A percentile compares a stretch with the other conserved stretches of the same genome.
phyloP scores from a whole-genome alignment of 2,797 vertebrate species.

The Poliocrania exsul region DNA sequence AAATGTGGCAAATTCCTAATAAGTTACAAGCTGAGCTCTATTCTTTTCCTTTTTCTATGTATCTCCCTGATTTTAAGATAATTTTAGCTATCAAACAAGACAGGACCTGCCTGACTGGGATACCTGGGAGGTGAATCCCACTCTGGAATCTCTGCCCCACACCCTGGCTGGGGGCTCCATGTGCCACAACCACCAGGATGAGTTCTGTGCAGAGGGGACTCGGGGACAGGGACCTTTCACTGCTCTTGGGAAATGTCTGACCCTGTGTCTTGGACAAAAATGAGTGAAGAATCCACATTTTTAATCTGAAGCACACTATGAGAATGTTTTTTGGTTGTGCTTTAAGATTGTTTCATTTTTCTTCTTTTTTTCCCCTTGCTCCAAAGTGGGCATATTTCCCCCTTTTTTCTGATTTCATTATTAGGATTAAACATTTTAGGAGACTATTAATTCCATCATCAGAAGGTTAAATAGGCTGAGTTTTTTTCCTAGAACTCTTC shows the following conservation, averaged over 20 bases:
- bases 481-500: neutral
- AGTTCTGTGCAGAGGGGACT: neutral
- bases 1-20: accelerated
- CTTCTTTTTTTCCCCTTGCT: accelerated
- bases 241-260: neutral
- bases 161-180: neutral
- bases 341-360: neutral
- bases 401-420: neutral
- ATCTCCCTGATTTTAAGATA: neutral
- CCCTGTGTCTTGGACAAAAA: neutral
- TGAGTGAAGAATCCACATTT: neutral
- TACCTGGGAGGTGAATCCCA: too few relatives aligned
- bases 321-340: neutral
- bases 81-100: neutral
- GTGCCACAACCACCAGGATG: neutral
- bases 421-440: neutral
- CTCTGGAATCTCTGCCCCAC: neutral
- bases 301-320: neutral
- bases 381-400: neutral
- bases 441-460: neutral
- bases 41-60: neutral
- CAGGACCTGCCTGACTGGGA: neutral
- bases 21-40: neutral
- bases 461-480: neutral
- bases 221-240: accelerated